A percentile compares a stretch with the other conserved stretches of the same genome.
Evolutionary conservation across 2,888 invertebrate species (phyloP).

Genomic region (Cyclophora punctaria): DNA sequence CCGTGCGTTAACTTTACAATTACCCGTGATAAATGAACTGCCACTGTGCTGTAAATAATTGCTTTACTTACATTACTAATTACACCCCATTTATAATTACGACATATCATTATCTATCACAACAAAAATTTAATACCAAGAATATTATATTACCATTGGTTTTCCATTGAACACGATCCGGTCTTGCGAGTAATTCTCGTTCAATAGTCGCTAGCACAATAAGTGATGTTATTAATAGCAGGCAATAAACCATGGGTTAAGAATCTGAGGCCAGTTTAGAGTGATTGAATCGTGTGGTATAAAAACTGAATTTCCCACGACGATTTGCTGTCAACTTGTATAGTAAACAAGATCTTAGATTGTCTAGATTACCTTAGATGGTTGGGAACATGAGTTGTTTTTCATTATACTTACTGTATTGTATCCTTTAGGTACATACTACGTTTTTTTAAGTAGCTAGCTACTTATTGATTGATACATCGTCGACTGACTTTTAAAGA

Average conservation of each 20-base stretch:
- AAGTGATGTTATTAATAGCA: conserved; percentile 23
- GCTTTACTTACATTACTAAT: too few relatives aligned
- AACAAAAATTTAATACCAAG: conserved; percentile 14
- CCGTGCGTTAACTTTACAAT: too few relatives aligned
- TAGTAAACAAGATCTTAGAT: not conserved
- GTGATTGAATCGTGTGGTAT: conserved; percentile 5
- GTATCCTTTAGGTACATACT: too few relatives aligned
- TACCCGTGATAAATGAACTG: too few relatives aligned
- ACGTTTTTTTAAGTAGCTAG: too few relatives aligned
- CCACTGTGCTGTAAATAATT: not conserved
- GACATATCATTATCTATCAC: conserved; percentile 19
- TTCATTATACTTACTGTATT: too few relatives aligned
- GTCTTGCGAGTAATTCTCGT: conserved; percentile 11
- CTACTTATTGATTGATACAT: too few relatives aligned
- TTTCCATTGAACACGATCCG: conserved; percentile 19
- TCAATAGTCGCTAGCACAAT: conserved; percentile 15
- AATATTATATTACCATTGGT: conserved; percentile 16
- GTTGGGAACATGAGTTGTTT: too few relatives aligned
- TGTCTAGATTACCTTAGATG: too few relatives aligned
- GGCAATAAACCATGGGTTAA: conserved; percentile 16
- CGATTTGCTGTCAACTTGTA: not conserved
- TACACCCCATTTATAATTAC: conserved; percentile 8
- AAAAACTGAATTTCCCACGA: conserved; percentile 6
- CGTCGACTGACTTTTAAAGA: too few relatives aligned
- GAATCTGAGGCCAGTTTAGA: conserved; percentile 6